Evolutionary conservation across 2,888 invertebrate genomes (phyloP).

Genomic region (Mythimna vitellina): DNA sequence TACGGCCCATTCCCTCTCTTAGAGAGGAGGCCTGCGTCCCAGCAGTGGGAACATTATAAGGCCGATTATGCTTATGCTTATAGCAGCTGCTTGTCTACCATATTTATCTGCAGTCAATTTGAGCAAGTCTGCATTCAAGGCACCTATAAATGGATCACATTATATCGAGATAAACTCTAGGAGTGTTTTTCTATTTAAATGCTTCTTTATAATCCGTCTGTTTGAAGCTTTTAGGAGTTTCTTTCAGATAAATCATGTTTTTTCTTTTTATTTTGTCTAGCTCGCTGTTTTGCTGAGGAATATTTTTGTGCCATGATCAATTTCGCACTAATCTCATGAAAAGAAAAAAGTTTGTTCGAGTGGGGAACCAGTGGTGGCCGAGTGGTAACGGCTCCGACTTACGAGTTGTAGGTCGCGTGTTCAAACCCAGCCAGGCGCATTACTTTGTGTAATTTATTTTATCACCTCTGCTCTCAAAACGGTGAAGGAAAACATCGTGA

Average conservation of each 20-base stretch:
- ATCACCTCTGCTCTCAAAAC: too few species aligned
- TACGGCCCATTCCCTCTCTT: too few species aligned
- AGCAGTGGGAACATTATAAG: too few species aligned
- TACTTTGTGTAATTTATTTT: too few species aligned
- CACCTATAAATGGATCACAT: conserved; percentile 7
- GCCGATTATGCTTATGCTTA: too few species aligned
- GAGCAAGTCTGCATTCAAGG: conserved; percentile 12
- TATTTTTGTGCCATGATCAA: background rate
- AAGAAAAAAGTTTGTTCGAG: background rate
- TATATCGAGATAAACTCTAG: conserved; percentile 17
- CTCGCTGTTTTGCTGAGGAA: background rate
- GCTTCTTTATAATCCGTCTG: conserved; percentile 19
- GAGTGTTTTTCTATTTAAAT: conserved; percentile 15
- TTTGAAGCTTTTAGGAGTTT: conserved; percentile 13
- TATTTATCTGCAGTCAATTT: conserved; percentile 26
- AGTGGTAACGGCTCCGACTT: too few species aligned
- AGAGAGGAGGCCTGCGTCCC: too few species aligned
- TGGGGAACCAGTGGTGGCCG: too few species aligned
- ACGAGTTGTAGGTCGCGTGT: too few species aligned
- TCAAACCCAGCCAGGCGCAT: too few species aligned
- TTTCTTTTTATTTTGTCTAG: background rate
- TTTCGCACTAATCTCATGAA: background rate
- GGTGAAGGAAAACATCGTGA: too few species aligned
- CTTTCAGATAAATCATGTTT: conserved; percentile 6
- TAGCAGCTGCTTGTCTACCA: conserved; percentile 13